Percentiles rank a stretch among this genome's conserved stretches.
Evolutionary conservation across 1,140 invertebrate species (phyloP).

Genomic region (Helicorthomorpha holstii): DNA sequence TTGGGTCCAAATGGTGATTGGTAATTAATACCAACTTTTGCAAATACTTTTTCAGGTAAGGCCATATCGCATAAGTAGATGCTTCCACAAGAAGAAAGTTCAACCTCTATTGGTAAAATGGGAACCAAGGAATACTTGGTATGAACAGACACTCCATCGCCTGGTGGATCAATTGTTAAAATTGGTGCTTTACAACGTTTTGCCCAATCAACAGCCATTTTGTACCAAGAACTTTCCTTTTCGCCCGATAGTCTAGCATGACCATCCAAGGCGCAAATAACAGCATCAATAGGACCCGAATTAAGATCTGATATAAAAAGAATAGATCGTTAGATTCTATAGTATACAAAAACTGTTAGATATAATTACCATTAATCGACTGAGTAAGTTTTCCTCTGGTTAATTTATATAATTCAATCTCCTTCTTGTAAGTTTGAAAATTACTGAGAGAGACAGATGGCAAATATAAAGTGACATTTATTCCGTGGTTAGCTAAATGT

Average conservation of each 20-base stretch:
- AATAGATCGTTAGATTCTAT: too few species aligned
- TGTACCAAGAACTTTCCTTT: conserved; percentile 21
- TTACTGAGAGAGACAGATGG: conserved; percentile 27
- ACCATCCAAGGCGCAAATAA: conserved; percentile 44
- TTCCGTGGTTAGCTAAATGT: conserved; percentile 63
- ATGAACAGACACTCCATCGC: conserved; percentile 41
- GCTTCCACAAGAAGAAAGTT: conserved; percentile 45
- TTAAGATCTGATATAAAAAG: conserved; percentile 31
- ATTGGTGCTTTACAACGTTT: conserved; percentile 54
- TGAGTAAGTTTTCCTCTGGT: conserved; percentile 32
- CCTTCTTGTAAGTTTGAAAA: conserved; percentile 24
- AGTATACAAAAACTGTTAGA: too few species aligned
- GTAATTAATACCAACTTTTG: conserved; percentile 58
- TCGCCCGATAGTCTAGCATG: conserved; percentile 19
- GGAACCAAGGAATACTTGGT: conserved; percentile 58
- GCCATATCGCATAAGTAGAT: conserved; percentile 73
- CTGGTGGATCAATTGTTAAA: conserved; percentile 61
- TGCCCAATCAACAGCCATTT: conserved; percentile 40
- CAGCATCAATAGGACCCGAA: conserved; percentile 39
- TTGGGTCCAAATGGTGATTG: conserved; percentile 73
- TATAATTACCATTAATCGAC: neutral
- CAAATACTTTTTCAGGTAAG: conserved; percentile 56
- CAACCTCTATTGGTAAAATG: conserved; percentile 53
- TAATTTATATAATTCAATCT: conserved; percentile 42
- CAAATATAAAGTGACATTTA: conserved; percentile 49